These are phyloP conservation scores for Oncorhynchus masou DNA, from an alignment of 2,113 vertebrate species.

Conservation along the genomic window DNA sequence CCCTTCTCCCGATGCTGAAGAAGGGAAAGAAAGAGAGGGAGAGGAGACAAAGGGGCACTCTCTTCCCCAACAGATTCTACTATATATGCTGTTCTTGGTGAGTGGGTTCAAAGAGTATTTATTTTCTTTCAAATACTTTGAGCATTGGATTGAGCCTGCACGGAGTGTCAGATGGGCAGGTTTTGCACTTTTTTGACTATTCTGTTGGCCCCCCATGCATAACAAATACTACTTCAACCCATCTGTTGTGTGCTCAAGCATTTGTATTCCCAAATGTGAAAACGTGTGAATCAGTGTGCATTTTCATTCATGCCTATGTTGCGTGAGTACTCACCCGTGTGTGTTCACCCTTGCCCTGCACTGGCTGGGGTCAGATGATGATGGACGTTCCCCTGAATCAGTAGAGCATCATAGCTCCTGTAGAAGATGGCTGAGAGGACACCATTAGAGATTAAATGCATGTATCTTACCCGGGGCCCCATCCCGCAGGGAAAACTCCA, in stretches of 20 bases:
- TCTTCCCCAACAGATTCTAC: background rate
- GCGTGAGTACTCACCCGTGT: background rate
- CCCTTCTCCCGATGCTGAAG: background rate
- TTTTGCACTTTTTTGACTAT: too few species aligned
- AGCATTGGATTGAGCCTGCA: too few species aligned
- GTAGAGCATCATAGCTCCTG: slow-evolving; percentile 22
- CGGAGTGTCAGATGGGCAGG: too few species aligned
- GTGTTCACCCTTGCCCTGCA: background rate
- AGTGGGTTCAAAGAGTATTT: too few species aligned
- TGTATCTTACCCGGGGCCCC: background rate
- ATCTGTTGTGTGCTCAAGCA: too few species aligned
- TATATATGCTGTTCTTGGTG: too few species aligned
- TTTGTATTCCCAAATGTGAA: too few species aligned
- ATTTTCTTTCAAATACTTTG: too few species aligned
- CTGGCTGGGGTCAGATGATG: background rate
- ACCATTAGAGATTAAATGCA: slow-evolving; percentile 23
- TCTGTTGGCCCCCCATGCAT: too few species aligned
- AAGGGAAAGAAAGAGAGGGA: background rate
- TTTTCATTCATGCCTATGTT: background rate
- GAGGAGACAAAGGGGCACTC: background rate
- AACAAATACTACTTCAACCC: too few species aligned
- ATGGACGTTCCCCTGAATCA: slow-evolving; percentile 2
- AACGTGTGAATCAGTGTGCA: too few species aligned
- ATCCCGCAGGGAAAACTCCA: slow-evolving; percentile 17
- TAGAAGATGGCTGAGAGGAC: slow-evolving; percentile 21